phyloP scores from a whole-genome alignment of 2,113 vertebrate genomes.

The Scytalopus superciliaris region DNA sequence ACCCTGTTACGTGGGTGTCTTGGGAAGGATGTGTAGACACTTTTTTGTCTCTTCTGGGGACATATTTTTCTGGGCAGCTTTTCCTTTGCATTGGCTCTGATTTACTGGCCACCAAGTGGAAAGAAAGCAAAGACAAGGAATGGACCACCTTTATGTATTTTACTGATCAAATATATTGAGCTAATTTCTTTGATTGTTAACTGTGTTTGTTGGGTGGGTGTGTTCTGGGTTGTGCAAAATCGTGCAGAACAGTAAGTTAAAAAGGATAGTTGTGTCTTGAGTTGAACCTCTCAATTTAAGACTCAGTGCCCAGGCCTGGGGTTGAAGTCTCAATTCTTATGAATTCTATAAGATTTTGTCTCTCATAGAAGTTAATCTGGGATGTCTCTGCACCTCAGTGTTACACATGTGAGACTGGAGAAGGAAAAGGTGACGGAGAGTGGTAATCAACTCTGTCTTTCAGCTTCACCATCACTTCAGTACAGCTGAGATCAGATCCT shows the following conservation, averaged over 20 bases:
- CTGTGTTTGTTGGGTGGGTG: not conserved
- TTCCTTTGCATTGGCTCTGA: not conserved
- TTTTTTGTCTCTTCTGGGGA: not conserved
- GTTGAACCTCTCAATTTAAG: not conserved
- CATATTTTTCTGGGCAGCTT: not conserved
- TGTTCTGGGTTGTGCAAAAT: not conserved
- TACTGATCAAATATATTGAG: not conserved
- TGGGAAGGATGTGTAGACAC: not conserved
- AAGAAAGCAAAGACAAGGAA: not conserved
- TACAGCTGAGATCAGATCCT: not conserved
- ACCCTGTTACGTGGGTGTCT: not conserved
- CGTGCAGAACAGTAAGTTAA: not conserved
- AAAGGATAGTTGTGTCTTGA: not conserved
- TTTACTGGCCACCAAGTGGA: not conserved
- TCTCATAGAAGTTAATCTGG: not conserved
- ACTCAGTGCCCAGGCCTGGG: fast-evolving
- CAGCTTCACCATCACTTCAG: not conserved
- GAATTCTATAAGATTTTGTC: not conserved
- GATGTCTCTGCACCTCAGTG: not conserved
- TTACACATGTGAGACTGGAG: fast-evolving
- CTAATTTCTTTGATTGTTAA: not conserved
- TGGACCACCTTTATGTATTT: not conserved
- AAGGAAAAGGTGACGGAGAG: not conserved
- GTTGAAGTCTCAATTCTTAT: not conserved
- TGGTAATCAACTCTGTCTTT: not conserved